Evolutionary conservation across 2,797 vertebrate species (phyloP).

Genomic region (Characodon lateralis): DNA sequence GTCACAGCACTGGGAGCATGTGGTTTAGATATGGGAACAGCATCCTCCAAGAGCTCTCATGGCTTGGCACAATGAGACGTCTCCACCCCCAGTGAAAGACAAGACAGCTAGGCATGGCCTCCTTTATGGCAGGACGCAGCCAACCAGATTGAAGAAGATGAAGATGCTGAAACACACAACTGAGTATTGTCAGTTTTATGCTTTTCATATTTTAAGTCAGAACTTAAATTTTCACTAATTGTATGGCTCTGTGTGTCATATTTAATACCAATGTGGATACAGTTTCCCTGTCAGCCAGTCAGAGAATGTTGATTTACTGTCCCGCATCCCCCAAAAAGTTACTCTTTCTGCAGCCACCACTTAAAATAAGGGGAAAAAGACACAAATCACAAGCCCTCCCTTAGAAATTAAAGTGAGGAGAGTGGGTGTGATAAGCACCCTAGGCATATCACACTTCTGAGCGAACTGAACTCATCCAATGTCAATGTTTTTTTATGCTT

Average conservation of each 20-base stretch:
- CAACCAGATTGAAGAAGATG: conserved; percentile 33
- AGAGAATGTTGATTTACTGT: conserved; percentile 62
- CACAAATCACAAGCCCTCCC: conserved; percentile 36
- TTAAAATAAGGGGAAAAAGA: conserved; percentile 47
- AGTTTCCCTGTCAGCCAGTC: conserved; percentile 59
- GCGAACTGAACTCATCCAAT: conserved; percentile 56
- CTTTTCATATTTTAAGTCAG: conserved; percentile 27
- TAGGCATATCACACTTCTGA: conserved; percentile 55
- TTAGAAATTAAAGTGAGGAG: conserved; percentile 10
- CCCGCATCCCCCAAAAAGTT: conserved; percentile 44
- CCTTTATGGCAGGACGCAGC: conserved; percentile 63
- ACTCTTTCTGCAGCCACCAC: conserved; percentile 54
- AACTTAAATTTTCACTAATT: conserved; percentile 47
- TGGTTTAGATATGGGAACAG: conserved; percentile 83
- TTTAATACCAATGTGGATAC: conserved; percentile 57
- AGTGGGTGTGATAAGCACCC: conserved; percentile 66
- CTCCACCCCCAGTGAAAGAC: conserved; percentile 71
- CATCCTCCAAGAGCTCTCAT: conserved; percentile 79
- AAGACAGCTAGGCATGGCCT: conserved; percentile 65
- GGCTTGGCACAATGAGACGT: conserved; percentile 74
- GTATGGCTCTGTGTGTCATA: conserved; percentile 28
- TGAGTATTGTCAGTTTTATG: conserved; percentile 23
- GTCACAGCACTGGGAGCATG: conserved; percentile 81
- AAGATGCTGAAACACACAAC: conserved; percentile 20
- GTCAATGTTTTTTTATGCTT: conserved; percentile 28